These are phyloP conservation scores for Hydrotaea cyrtoneurina DNA, from an alignment of 2,888 invertebrate species.

Conservation along the genomic window DNA sequence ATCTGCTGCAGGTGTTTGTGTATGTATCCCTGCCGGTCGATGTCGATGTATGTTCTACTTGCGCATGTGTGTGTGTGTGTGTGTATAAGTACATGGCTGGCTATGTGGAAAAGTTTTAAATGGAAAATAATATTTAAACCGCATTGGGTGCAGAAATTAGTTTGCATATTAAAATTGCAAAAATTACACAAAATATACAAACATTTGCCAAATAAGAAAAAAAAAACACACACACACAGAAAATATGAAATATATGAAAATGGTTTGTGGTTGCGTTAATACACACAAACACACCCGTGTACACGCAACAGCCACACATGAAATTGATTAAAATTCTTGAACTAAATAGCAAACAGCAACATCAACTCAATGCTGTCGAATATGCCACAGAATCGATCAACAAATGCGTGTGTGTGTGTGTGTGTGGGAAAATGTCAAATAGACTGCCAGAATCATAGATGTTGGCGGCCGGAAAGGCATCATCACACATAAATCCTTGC, in stretches of 20 bases:
- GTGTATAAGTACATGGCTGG: background rate
- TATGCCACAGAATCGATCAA: slow-evolving; percentile 10
- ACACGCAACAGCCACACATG: background rate
- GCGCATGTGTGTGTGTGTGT: background rate
- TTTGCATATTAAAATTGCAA: slow-evolving; percentile 48
- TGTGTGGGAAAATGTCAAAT: slow-evolving; percentile 6
- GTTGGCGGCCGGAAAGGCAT: background rate
- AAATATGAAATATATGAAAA: slow-evolving; percentile 33
- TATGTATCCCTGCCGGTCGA: background rate
- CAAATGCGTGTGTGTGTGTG: background rate
- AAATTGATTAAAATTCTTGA: slow-evolving; percentile 35
- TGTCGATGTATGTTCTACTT: too few species aligned
- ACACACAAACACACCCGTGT: background rate
- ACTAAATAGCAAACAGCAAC: slow-evolving; percentile 12
- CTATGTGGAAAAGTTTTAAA: slow-evolving; percentile 8
- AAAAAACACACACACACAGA: too few species aligned
- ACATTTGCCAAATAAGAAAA: background rate
- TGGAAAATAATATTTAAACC: slow-evolving; percentile 51
- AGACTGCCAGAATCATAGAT: background rate
- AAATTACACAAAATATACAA: slow-evolving; percentile 31
- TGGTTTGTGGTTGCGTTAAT: slow-evolving; percentile 12
- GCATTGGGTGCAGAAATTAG: slow-evolving; percentile 49
- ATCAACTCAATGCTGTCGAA: background rate
- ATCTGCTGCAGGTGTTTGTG: slow-evolving; percentile 22
- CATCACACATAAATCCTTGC: background rate